Conservation (phyloP, 2,113 vertebrate species). For the Seriola rivoliana region DNA sequence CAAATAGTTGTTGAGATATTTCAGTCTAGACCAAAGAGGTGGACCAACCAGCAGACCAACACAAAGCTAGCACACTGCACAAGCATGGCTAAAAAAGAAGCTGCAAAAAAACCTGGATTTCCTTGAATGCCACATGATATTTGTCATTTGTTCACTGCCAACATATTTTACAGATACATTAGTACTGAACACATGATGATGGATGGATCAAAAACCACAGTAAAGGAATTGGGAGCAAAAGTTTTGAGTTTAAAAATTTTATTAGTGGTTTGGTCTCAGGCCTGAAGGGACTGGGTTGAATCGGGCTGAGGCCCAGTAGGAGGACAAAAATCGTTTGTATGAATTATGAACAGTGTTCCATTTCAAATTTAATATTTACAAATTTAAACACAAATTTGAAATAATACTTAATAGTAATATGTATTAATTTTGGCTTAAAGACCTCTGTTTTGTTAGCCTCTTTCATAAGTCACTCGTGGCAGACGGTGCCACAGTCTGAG, state of each 20-base stretch:
- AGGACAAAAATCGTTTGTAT: too few relatives aligned
- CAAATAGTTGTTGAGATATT: too few relatives aligned
- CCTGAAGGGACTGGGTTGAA: background rate
- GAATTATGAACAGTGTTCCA: background rate
- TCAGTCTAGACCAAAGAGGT: too few relatives aligned
- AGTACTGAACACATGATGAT: background rate
- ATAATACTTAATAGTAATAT: background rate
- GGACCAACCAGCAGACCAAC: too few relatives aligned
- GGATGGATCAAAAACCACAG: background rate
- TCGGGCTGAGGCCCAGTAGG: background rate
- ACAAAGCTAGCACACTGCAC: too few relatives aligned
- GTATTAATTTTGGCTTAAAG: background rate
- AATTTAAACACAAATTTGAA: background rate
- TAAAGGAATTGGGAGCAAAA: background rate
- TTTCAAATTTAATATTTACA: background rate
- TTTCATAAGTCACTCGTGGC: slow-evolving; percentile 28
- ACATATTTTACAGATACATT: background rate
- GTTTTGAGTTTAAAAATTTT: slow-evolving; percentile 18
- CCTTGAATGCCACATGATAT: too few relatives aligned
- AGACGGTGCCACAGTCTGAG: background rate
- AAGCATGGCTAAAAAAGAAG: too few relatives aligned
- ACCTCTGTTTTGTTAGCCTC: background rate
- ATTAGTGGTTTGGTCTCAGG: background rate
- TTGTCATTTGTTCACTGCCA: too few relatives aligned
- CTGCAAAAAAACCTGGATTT: too few relatives aligned